Evolutionary conservation across 2,797 vertebrate genomes (phyloP).

Genomic region (Otolemur crassicaudatus): DNA sequence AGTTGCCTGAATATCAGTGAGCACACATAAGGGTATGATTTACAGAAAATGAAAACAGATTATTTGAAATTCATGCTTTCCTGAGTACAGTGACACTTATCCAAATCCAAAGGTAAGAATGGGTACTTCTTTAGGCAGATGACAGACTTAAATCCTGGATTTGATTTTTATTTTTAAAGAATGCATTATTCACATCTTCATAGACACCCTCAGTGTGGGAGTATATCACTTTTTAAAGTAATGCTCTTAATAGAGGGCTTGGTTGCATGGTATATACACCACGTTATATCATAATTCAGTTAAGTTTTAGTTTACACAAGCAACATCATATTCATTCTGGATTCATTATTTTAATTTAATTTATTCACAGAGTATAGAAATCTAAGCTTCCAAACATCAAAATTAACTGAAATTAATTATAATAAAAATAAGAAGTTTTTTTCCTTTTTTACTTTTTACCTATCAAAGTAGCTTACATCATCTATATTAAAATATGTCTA

Average conservation of each 20-base stretch:
- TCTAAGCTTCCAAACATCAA: neutral
- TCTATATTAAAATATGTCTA: neutral
- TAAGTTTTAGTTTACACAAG: neutral
- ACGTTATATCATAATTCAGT: neutral
- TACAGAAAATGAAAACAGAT: constrained; percentile 31
- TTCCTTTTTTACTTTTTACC: neutral
- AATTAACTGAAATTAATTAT: neutral
- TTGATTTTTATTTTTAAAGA: constrained; percentile 29
- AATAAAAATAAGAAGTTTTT: neutral
- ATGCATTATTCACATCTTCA: neutral
- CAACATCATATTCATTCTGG: neutral
- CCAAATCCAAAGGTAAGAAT: neutral
- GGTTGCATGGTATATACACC: neutral
- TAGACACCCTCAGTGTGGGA: neutral
- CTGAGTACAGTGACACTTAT: neutral
- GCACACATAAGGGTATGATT: neutral
- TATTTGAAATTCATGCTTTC: constrained; percentile 39
- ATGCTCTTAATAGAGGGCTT: neutral
- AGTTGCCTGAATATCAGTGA: constrained; percentile 1
- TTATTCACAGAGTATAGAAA: neutral
- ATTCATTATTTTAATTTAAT: neutral
- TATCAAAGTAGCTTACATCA: neutral
- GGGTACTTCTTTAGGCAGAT: neutral
- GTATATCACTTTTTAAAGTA: neutral
- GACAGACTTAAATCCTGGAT: neutral